A percentile compares a stretch with the other conserved stretches of the same genome.
These are phyloP conservation scores for Drepana falcataria DNA, from an alignment of 2,888 invertebrate genomes.

Conservation along the genomic window DNA sequence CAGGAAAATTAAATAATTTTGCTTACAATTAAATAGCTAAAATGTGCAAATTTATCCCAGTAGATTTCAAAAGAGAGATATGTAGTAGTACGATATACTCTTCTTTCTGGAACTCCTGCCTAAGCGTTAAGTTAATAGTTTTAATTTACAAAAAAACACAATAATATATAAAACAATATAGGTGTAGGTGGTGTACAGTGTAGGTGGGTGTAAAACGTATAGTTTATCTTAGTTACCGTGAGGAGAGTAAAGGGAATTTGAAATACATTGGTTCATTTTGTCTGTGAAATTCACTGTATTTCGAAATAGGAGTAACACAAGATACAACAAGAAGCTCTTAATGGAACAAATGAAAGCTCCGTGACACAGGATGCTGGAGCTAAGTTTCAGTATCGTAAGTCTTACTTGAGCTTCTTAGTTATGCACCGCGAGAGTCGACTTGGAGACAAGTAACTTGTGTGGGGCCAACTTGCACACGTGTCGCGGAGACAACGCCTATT, in stretches of 20 bases:
- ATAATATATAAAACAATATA: not conserved
- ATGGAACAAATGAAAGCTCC: conserved; percentile 43
- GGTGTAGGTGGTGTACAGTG: not conserved
- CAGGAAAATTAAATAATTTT: too few species aligned
- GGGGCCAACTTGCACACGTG: conserved; percentile 41
- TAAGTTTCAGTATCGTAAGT: conserved; percentile 42
- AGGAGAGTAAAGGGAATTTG: conserved; percentile 3
- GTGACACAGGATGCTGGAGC: conserved; percentile 39
- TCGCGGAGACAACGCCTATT: conserved; percentile 37
- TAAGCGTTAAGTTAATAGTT: not conserved
- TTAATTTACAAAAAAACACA: not conserved
- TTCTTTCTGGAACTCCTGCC: too few species aligned
- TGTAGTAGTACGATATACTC: too few species aligned
- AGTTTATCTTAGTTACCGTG: conserved; percentile 9
- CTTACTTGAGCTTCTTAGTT: conserved; percentile 41
- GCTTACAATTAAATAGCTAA: too few species aligned
- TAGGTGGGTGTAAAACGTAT: not conserved
- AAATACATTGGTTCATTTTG: conserved; percentile 16
- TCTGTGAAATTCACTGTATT: conserved; percentile 23
- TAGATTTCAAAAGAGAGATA: too few species aligned
- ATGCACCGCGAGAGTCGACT: conserved; percentile 34
- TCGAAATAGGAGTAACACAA: conserved; percentile 17
- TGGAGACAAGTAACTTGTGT: conserved; percentile 35
- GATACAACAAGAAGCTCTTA: conserved; percentile 23
- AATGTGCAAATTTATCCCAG: too few species aligned